These are phyloP conservation scores for Lobophora halterata DNA, from an alignment of 2,888 invertebrate species.

Conservation along the genomic window DNA sequence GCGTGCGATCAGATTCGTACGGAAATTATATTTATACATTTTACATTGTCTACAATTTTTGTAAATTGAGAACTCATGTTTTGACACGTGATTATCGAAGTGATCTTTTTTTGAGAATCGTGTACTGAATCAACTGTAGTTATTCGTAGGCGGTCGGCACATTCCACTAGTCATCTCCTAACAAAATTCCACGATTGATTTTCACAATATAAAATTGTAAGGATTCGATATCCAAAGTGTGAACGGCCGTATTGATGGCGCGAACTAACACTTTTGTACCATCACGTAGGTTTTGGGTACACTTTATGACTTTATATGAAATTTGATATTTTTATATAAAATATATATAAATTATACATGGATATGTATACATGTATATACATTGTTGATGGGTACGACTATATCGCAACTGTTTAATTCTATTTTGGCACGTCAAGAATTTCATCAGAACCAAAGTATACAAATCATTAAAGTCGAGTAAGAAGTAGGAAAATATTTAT, in stretches of 20 bases:
- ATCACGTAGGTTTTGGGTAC: constrained; percentile 81
- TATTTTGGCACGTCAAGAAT: constrained; percentile 79
- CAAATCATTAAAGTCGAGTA: constrained; percentile 79
- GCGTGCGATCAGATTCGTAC: constrained; percentile 50
- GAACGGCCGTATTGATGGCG: constrained; percentile 72
- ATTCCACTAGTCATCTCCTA: constrained; percentile 77
- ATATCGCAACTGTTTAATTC: constrained; percentile 80
- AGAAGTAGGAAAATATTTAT: constrained; percentile 80
- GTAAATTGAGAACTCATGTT: constrained; percentile 74
- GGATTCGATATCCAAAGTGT: constrained; percentile 74
- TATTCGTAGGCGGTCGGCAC: constrained; percentile 79
- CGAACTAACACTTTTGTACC: constrained; percentile 73
- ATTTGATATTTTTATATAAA: constrained; percentile 81
- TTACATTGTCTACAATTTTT: constrained; percentile 80
- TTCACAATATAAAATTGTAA: constrained; percentile 71
- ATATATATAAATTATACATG: constrained; percentile 81
- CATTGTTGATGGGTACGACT: constrained; percentile 80
- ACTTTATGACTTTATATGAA: constrained; percentile 81
- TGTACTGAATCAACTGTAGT: constrained; percentile 76
- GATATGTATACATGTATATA: constrained; percentile 80
- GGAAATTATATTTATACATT: constrained; percentile 80
- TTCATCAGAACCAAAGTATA: constrained; percentile 81
- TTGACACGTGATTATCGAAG: constrained; percentile 67
- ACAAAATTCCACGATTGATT: constrained; percentile 76
- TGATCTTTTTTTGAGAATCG: constrained; percentile 80